A percentile compares a stretch with the other conserved stretches of the same genome.
Conservation (phyloP, 2,797 vertebrate species). For the Sebastes oblongus region DNA sequence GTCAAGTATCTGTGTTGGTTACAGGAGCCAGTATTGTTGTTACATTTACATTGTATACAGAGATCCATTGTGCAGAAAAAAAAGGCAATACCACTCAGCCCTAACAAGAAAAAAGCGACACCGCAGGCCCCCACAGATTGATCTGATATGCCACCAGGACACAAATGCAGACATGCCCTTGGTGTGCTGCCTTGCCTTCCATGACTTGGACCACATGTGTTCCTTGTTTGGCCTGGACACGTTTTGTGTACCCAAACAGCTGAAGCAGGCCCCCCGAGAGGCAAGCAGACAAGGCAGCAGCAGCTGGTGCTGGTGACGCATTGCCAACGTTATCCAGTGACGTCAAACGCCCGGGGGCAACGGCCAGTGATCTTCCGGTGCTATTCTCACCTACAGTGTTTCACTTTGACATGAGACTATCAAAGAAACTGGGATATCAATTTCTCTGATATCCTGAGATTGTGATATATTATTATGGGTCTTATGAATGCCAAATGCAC, state of each 20-base stretch:
- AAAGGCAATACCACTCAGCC: constrained; percentile 30
- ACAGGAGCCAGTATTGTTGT: constrained; percentile 24
- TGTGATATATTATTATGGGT: background rate
- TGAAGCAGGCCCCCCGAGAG: constrained; percentile 69
- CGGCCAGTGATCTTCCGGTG: constrained; percentile 43
- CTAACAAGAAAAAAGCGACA: constrained; percentile 46
- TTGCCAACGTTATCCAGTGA: constrained; percentile 63
- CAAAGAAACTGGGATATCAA: background rate
- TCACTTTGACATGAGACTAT: constrained; percentile 34
- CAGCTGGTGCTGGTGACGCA: constrained; percentile 77
- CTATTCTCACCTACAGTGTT: constrained; percentile 48
- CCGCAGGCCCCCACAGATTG: constrained; percentile 13
- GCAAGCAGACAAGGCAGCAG: constrained; percentile 55
- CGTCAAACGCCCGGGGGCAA: constrained; percentile 65
- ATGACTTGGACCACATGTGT: constrained; percentile 74
- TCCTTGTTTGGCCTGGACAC: constrained; percentile 72
- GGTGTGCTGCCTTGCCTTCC: constrained; percentile 54
- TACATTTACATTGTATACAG: constrained; percentile 31
- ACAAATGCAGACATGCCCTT: constrained; percentile 55
- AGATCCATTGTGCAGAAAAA: constrained; percentile 27
- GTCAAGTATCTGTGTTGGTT: constrained; percentile 29
- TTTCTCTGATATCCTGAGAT: background rate
- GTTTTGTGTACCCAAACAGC: constrained; percentile 75
- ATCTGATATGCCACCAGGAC: constrained; percentile 57
- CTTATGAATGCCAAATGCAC: background rate